Percentiles rank a stretch among this genome's conserved stretches.
Evolutionary conservation across 2,888 invertebrate genomes (phyloP).

Genomic region (Drosophila cognata): DNA sequence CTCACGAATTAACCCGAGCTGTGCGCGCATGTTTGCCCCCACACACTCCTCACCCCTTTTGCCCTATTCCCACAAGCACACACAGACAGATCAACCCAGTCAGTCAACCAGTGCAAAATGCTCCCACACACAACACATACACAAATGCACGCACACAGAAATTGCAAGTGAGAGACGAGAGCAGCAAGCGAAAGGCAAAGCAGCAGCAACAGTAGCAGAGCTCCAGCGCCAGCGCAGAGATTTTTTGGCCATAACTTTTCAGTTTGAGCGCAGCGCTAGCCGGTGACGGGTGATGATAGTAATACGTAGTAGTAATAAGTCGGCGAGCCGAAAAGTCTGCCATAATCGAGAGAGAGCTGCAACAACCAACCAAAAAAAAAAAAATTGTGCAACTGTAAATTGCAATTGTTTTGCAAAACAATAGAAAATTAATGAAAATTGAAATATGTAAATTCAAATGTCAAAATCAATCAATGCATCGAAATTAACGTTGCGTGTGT

Average conservation of each 20-base stretch:
- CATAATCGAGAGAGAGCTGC: constrained; percentile 43
- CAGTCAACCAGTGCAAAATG: constrained; percentile 65
- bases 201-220: constrained; percentile 31
- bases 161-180: constrained; percentile 63
- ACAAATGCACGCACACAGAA: constrained; percentile 32
- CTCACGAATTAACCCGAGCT: constrained; percentile 63
- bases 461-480: constrained; percentile 12
- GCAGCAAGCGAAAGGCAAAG: constrained; percentile 18
- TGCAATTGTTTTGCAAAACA: constrained; percentile 41
- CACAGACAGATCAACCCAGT: constrained; percentile 3
- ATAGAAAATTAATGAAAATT: not conserved
- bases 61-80: constrained; percentile 15
- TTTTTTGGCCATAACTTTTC: constrained; percentile 76
- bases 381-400: constrained; percentile 41
- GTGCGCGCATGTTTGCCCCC: constrained; percentile 70
- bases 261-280: constrained; percentile 78
- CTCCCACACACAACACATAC: constrained; percentile 42
- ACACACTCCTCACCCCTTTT: constrained; percentile 5
- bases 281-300: constrained; percentile 80
- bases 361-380: constrained; percentile 21
- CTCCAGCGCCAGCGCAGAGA: constrained; percentile 77
- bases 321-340: constrained; percentile 59
- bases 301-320: constrained; percentile 76
- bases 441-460: constrained; percentile 6
- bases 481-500: constrained; percentile 6